These are phyloP conservation scores for Ladona fulva DNA, from an alignment of 1,140 invertebrate genomes.

Conservation along the genomic window DNA sequence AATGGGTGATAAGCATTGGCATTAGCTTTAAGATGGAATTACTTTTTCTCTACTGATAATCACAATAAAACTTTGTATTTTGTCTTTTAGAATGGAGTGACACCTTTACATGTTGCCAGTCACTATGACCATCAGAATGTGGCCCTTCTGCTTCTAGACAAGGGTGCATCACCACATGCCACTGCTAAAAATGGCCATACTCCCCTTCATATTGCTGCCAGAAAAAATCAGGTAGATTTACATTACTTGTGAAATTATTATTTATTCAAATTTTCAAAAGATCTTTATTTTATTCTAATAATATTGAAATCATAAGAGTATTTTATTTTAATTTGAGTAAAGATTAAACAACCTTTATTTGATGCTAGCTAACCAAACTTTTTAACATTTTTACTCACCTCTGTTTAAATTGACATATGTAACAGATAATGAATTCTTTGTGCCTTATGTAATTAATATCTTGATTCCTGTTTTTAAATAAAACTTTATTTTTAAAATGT, in stretches of 20 bases:
- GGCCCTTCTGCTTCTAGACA: constrained; percentile 85
- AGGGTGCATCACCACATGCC: constrained; percentile 88
- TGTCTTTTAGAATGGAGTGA: constrained; percentile 77
- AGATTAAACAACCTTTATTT: too few relatives aligned
- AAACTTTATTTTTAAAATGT: constrained; percentile 17
- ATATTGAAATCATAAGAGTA: too few relatives aligned
- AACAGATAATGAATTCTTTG: too few relatives aligned
- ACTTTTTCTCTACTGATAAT: constrained; percentile 12
- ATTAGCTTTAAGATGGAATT: neutral
- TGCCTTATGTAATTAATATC: neutral
- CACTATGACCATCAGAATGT: constrained; percentile 98
- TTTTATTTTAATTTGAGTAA: too few relatives aligned
- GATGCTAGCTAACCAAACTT: too few relatives aligned
- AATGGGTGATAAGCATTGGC: neutral
- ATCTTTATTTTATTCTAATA: too few relatives aligned
- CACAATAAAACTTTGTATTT: constrained; percentile 17
- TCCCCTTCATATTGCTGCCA: constrained; percentile 93
- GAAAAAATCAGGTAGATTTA: constrained; percentile 83
- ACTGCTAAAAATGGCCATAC: constrained; percentile 98
- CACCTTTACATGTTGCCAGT: constrained; percentile 93
- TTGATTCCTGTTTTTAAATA: constrained; percentile 22
- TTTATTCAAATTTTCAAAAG: too few relatives aligned
- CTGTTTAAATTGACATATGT: too few relatives aligned
- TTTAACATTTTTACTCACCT: too few relatives aligned
- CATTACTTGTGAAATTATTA: neutral